A percentile compares a stretch with the other conserved stretches of the same genome.
Conservation (phyloP, 2,888 invertebrate species). For the Chromoteleia sp. region DNA sequence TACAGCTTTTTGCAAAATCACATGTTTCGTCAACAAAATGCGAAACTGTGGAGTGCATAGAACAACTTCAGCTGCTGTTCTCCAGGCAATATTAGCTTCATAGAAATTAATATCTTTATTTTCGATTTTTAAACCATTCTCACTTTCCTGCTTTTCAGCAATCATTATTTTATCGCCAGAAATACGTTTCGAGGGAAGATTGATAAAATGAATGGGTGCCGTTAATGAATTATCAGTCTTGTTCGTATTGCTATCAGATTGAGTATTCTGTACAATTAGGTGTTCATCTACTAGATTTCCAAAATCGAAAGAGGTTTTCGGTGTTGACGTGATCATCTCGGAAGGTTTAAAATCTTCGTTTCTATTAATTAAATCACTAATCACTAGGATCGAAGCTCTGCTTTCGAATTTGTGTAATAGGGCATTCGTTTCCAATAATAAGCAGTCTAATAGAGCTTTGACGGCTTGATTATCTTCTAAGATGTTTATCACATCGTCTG, state of each 20-base stretch:
- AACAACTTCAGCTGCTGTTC: conserved; percentile 84
- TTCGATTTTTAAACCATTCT: conserved; percentile 27
- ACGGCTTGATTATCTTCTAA: conserved; percentile 73
- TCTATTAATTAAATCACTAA: background rate
- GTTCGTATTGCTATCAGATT: conserved; percentile 11
- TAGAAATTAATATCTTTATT: conserved; percentile 73
- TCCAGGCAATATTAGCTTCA: conserved; percentile 81
- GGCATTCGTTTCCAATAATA: conserved; percentile 77
- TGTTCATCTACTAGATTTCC: background rate
- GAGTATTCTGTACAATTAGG: conserved; percentile 31
- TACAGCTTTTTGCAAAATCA: conserved; percentile 76
- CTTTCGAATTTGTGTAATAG: conserved; percentile 73
- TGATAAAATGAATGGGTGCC: background rate
- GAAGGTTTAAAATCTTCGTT: conserved; percentile 23
- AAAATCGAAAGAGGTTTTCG: conserved; percentile 32
- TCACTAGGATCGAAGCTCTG: conserved; percentile 9
- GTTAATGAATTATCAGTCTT: conserved; percentile 42
- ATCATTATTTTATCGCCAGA: conserved; percentile 10
- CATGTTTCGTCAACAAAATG: conserved; percentile 82
- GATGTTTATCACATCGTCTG: conserved; percentile 41
- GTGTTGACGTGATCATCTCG: conserved; percentile 45
- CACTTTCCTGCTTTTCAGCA: conserved; percentile 16
- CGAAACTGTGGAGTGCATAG: conserved; percentile 87
- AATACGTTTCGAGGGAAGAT: background rate
- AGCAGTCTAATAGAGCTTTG: conserved; percentile 76